Evolutionary conservation across 2,113 vertebrate genomes (phyloP), one percentile per base, ranked within the genome.

Genomic region (Nothoprocta pentlandii): DNA sequence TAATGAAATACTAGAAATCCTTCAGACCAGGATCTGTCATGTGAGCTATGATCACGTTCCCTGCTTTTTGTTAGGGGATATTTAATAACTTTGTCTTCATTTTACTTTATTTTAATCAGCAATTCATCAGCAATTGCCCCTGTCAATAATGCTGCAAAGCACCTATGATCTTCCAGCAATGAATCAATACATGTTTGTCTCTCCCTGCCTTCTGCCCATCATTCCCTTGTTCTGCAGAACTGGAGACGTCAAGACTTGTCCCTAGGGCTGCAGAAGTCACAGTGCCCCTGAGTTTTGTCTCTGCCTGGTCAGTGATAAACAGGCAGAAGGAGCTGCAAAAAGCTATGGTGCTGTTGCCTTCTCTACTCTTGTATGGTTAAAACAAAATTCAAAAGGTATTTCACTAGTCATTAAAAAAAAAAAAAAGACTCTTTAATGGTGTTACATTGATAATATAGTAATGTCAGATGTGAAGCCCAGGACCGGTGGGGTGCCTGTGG

Each of bases 181-280:
- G 58, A 54, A 89, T 96, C 90, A 87, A 89, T 92, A 70, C 64
- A 51, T 34, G 69, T 53, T 88, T 1, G 0, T 75, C 66, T 89
- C 66, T 90, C 63, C 58, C 36, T 69, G 88, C 84, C 80, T 87
- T 39, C 83, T 90, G 69, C 30, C 80, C 62, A 36, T 85, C 62
- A 47, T 78, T 77, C 58, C 2, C 66, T 51, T 62, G 53, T 86
- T 77, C 94, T 94, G 49, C 74, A 76, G 44, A 95, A 44, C 74
- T n/a, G 83, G 86, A 90, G 93, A 87, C 49, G 67, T 78, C 82
- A 91, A 82, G 82, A 71, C 76, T 94, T 92, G 61, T 87, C 66
- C 80, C 69, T 73, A 51, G 85, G 76, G 87, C 75, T 69, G 63
- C 69, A 6, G 2, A 82, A 82, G 79, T 2, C 8, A 4, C 26